Evolutionary conservation across 2,888 invertebrate genomes (phyloP).

Genomic region (Lepidochitona cinerea): DNA sequence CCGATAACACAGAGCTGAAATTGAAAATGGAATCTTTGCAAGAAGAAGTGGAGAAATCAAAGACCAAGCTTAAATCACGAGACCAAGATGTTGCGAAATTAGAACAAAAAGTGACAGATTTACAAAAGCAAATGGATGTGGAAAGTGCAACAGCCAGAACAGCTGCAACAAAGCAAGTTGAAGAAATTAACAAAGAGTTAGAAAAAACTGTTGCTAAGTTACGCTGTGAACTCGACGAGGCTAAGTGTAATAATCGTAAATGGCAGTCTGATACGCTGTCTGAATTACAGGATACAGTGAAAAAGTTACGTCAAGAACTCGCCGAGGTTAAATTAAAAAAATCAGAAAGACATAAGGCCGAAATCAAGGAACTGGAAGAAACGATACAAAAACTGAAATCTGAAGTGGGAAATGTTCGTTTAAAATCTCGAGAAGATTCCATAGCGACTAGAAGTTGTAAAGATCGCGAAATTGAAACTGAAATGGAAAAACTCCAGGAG

Average conservation of each 20-base stretch:
- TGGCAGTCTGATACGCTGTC: neutral
- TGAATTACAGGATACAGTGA: neutral
- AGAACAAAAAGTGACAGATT: constrained; percentile 70
- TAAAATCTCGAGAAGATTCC: too few species aligned
- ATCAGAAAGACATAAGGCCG: neutral
- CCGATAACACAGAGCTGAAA: constrained; percentile 5
- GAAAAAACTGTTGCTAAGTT: neutral
- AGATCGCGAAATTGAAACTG: constrained; percentile 43
- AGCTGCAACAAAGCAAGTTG: constrained; percentile 55
- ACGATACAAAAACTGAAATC: constrained; percentile 58
- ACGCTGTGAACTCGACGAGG: neutral
- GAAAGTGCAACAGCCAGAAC: constrained; percentile 73
- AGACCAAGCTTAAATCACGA: constrained; percentile 13
- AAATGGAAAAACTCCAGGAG: constrained; percentile 30
- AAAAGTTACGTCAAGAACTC: constrained; percentile 9
- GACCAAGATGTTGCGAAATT: constrained; percentile 19
- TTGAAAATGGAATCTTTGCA: constrained; percentile 9
- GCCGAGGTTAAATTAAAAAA: constrained; percentile 41
- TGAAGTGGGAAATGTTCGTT: too few species aligned
- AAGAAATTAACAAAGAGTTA: constrained; percentile 12
- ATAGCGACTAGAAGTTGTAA: too few species aligned
- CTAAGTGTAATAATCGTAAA: neutral
- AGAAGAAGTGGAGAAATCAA: constrained; percentile 8
- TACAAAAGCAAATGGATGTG: constrained; percentile 48
- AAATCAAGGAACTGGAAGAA: constrained; percentile 71